Evolutionary conservation across 2,888 invertebrate genomes (phyloP).

Genomic region (Drosophila neoperkinsi): DNA sequence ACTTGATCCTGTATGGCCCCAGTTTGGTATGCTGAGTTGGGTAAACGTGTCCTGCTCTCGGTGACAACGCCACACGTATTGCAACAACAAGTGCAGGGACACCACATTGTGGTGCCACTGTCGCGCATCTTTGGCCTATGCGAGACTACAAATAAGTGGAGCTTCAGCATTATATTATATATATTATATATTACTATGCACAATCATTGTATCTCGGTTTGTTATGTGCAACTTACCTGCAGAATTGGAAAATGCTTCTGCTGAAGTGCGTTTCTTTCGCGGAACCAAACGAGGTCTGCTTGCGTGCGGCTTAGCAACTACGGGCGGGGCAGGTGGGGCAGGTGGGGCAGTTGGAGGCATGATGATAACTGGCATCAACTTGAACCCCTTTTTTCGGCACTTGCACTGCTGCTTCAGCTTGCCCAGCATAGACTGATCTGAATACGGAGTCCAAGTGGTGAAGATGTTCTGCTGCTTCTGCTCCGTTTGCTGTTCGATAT

Average conservation of each 20-base stretch:
- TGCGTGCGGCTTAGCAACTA: neutral
- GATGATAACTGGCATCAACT: slow-evolving; percentile 33
- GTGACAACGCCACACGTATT: slow-evolving; percentile 6
- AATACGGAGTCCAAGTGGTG: neutral
- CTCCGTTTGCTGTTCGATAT: slow-evolving; percentile 15
- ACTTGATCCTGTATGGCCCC: neutral
- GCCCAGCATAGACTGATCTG: slow-evolving; percentile 2
- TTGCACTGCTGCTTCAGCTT: slow-evolving; percentile 24
- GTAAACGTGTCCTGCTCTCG: neutral
- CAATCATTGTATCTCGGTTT: neutral
- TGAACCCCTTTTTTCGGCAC: slow-evolving; percentile 15
- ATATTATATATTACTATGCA: no score
- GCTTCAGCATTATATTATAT: neutral
- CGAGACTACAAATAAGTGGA: neutral
- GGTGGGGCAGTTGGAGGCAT: slow-evolving; percentile 3
- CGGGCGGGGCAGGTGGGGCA: neutral
- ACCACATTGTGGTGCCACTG: slow-evolving; percentile 69
- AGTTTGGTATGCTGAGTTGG: neutral
- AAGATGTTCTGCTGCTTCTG: slow-evolving; percentile 8
- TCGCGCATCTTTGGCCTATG: slow-evolving; percentile 30
- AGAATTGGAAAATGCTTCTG: neutral
- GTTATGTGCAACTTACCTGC: neutral
- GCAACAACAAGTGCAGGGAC: slow-evolving; percentile 45
- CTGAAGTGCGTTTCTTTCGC: slow-evolving; percentile 7
- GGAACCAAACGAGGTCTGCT: neutral